Evolutionary conservation across 37 sponge, comb jelly and placozoan genomes (phyloP).

Genomic region (Agelas oroides): DNA sequence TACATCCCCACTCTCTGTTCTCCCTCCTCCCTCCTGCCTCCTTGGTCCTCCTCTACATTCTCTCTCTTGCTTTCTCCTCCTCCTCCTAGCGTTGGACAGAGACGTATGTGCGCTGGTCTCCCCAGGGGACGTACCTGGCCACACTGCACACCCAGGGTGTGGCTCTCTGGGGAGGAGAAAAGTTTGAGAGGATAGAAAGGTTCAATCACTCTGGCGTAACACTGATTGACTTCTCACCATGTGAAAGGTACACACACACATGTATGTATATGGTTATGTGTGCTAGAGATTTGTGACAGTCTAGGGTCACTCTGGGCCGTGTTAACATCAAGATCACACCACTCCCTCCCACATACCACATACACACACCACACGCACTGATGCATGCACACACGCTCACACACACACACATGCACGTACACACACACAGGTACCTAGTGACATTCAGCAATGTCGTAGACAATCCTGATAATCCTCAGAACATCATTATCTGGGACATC

Average conservation of each 20-base stretch:
- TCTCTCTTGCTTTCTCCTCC: background rate
- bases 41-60: too few species aligned
- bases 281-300: background rate
- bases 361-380: background rate
- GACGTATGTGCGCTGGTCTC: constrained; percentile 91
- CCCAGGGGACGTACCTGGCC: constrained; percentile 92
- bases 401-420: constrained; percentile 43
- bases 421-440: constrained; percentile 59
- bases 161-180: constrained; percentile 90
- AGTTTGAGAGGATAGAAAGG: constrained; percentile 75
- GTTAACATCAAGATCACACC: too few species aligned
- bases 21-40: too few species aligned
- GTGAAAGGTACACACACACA: constrained; percentile 95
- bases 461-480: constrained; percentile 73
- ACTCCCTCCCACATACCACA: too few species aligned
- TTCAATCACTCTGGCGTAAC: constrained; percentile 79
- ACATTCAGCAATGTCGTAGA: constrained; percentile 70
- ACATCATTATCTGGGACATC: constrained; percentile 90
- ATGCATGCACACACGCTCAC: background rate
- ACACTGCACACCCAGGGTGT: constrained; percentile 93
- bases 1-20: too few species aligned
- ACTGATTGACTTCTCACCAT: constrained; percentile 95
- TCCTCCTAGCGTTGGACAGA: constrained; percentile 89
- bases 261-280: background rate
- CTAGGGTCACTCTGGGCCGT: too few species aligned